Conservation (phyloP, 1,140 invertebrate species). For the Atopsyche davidsoni region DNA sequence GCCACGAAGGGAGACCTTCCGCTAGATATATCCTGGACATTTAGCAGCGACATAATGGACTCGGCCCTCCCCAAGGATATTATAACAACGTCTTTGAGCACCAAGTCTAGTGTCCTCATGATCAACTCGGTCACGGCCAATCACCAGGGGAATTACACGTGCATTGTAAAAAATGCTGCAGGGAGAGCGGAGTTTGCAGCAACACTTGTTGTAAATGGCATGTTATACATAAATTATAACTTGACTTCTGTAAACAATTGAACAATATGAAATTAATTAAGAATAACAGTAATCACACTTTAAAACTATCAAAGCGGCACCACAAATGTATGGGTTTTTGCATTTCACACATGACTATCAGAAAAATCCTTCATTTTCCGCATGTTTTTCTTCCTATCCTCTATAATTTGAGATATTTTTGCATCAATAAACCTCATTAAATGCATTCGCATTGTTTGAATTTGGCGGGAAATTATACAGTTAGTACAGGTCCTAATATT, state of each 20-base stretch:
- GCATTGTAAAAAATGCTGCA: slow-evolving; percentile 57
- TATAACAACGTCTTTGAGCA: slow-evolving; percentile 46
- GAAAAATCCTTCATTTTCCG: no score
- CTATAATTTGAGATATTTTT: no score
- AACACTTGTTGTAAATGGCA: slow-evolving; percentile 55
- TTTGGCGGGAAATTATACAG: no score
- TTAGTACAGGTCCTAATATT: no score
- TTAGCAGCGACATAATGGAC: slow-evolving; percentile 52
- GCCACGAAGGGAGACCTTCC: slow-evolving; percentile 72
- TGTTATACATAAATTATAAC: slow-evolving; percentile 30
- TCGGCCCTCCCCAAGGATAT: slow-evolving; percentile 46
- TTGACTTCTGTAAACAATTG: background rate
- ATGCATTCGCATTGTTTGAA: no score
- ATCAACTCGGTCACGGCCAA: slow-evolving; percentile 53
- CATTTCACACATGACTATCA: no score
- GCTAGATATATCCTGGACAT: slow-evolving; percentile 65
- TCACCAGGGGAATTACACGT: slow-evolving; percentile 61
- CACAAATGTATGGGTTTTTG: no score
- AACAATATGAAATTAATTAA: no score
- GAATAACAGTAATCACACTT: no score
- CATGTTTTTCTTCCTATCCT: no score
- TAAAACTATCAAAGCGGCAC: no score
- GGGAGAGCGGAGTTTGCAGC: slow-evolving; percentile 53
- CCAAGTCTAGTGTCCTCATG: slow-evolving; percentile 54
- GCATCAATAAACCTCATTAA: no score